These are phyloP conservation scores for Porites australiensis DNA, from an alignment of 64 coral and sea anemone genomes.

Conservation along the genomic window DNA sequence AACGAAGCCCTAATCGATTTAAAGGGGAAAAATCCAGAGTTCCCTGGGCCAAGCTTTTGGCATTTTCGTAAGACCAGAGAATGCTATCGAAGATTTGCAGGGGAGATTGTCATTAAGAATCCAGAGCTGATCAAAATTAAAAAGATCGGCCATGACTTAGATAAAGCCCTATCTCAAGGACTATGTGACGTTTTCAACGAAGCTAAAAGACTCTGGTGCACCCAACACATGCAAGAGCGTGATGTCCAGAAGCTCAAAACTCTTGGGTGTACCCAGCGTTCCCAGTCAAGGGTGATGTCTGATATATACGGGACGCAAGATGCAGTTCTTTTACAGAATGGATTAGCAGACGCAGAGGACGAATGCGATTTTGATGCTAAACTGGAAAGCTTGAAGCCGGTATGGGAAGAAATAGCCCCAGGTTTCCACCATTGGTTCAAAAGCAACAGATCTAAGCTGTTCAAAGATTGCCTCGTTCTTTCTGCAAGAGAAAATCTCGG, in stretches of 20 bases:
- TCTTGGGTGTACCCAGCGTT: constrained; percentile 12
- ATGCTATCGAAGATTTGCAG: constrained; percentile 45
- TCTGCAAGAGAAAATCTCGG: constrained; percentile 11
- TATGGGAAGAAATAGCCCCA: constrained; percentile 17
- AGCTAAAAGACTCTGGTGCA: constrained; percentile 24
- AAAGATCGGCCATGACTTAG: constrained; percentile 54
- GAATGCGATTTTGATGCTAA: constrained; percentile 23
- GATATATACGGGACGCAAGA: constrained; percentile 43
- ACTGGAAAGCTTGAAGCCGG: constrained; percentile 21
- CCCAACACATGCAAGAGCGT: constrained; percentile 30
- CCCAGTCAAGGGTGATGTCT: constrained; percentile 13
- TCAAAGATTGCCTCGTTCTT: constrained; percentile 37
- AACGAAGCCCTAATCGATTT: constrained; percentile 61
- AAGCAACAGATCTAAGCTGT: constrained; percentile 15
- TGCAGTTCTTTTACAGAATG: not conserved
- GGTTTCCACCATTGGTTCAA: constrained; percentile 42
- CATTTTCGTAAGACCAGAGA: constrained; percentile 34
- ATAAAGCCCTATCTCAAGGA: constrained; percentile 30
- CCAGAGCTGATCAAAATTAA: constrained; percentile 17
- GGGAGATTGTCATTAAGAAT: constrained; percentile 13
- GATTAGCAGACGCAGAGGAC: constrained; percentile 37
- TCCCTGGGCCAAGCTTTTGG: constrained; percentile 49
- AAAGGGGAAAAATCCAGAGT: constrained; percentile 43
- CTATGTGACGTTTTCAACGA: constrained; percentile 14
- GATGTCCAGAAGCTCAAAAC: constrained; percentile 15